Evolutionary conservation across 2,113 vertebrate species (phyloP).

Genomic region (Xenopus borealis): DNA sequence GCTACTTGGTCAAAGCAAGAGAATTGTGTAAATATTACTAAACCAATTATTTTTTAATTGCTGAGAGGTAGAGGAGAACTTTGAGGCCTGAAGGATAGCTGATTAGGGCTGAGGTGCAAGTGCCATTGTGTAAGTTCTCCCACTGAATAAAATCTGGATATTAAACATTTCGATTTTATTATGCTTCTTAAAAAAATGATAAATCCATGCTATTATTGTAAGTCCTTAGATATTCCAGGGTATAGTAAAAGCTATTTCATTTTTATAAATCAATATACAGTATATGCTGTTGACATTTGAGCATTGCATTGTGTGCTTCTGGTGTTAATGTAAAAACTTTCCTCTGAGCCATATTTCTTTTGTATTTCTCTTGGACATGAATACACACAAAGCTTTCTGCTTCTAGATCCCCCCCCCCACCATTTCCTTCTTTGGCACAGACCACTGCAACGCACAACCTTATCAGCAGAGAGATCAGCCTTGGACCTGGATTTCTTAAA

Average conservation of each 20-base stretch:
- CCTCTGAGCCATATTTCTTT: constrained; percentile 27
- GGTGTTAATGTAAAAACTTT: constrained; percentile 16
- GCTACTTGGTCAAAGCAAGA: too few relatives aligned
- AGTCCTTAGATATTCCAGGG: background rate
- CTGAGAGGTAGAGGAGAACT: too few relatives aligned
- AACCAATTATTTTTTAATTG: too few relatives aligned
- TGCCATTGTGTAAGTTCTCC: too few relatives aligned
- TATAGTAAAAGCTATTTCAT: constrained; percentile 6
- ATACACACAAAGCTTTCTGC: constrained; percentile 31
- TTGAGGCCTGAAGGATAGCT: too few relatives aligned
- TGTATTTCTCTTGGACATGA: constrained; percentile 33
- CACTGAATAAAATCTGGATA: too few relatives aligned
- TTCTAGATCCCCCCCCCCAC: constrained; percentile 1
- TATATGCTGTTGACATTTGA: background rate
- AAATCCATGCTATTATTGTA: too few relatives aligned
- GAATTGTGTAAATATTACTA: too few relatives aligned
- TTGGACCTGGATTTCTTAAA: constrained; percentile 34
- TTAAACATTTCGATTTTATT: too few relatives aligned
- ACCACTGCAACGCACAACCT: background rate
- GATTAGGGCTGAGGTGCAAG: too few relatives aligned
- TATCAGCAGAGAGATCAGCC: constrained; percentile 44
- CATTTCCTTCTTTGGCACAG: constrained; percentile 16
- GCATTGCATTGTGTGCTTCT: constrained; percentile 1
- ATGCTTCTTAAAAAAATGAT: too few relatives aligned
- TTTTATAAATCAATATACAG: constrained; percentile 26